phyloP scores from a whole-genome alignment of 2,113 vertebrate genomes.

The Carassius auratus region DNA sequence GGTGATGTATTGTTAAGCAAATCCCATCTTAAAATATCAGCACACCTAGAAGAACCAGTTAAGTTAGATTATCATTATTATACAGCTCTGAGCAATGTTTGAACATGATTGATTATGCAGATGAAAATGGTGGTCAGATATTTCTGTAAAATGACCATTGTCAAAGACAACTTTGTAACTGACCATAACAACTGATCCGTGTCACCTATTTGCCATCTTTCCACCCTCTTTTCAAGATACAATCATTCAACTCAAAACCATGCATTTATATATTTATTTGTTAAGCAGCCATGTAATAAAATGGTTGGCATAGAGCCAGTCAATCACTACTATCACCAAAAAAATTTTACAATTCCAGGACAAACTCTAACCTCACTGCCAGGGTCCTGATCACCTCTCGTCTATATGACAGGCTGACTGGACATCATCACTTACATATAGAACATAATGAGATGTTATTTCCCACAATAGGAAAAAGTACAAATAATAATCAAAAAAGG shows the following conservation, averaged over 20 bases:
- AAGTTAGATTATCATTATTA: neutral
- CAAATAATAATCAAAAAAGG: neutral
- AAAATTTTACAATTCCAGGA: neutral
- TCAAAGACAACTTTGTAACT: neutral
- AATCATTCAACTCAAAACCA: neutral
- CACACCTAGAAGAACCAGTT: neutral
- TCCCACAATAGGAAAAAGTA: neutral
- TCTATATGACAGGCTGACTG: neutral
- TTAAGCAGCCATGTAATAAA: neutral
- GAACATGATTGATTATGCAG: neutral
- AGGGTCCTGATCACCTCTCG: neutral
- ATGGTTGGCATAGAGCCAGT: neutral
- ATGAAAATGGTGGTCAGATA: neutral
- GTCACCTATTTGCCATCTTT: neutral
- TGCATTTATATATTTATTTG: slow-evolving; percentile 4
- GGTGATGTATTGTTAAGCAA: neutral
- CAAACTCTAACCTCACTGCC: neutral
- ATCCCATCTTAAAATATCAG: neutral
- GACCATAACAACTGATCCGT: neutral
- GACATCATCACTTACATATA: neutral
- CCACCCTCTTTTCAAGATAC: neutral
- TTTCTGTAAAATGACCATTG: neutral
- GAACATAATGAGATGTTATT: neutral
- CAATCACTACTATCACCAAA: neutral
- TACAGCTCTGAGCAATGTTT: neutral